These are phyloP conservation scores for Aselliscus stoliczkanus DNA, from an alignment of 2,797 vertebrate genomes.

Conservation along the genomic window DNA sequence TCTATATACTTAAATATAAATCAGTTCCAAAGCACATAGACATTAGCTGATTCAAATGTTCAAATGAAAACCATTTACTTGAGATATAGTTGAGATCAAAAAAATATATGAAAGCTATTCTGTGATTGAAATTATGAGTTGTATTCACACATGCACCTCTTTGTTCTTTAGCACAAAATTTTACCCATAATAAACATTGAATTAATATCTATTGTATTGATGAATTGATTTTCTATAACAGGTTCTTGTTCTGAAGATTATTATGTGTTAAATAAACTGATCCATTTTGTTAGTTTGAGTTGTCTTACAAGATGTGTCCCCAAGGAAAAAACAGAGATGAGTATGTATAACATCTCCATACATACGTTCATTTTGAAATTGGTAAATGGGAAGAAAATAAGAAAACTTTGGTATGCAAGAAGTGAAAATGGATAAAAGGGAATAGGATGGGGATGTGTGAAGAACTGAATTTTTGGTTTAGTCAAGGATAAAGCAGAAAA, in stretches of 20 bases:
- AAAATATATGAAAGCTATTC: background rate
- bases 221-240: background rate
- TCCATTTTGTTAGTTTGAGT: background rate
- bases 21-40: slow-evolving; percentile 56
- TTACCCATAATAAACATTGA: background rate
- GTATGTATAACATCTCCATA: background rate
- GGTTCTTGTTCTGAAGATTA: background rate
- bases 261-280: background rate
- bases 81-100: slow-evolving; percentile 49
- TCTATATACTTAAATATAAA: slow-evolving; percentile 29
- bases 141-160: background rate
- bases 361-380: background rate
- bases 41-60: slow-evolving; percentile 42
- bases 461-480: background rate
- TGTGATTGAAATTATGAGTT: background rate
- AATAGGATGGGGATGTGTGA: background rate
- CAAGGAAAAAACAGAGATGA: background rate
- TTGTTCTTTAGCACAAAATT: background rate
- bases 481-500: background rate
- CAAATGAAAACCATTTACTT: slow-evolving; percentile 38
- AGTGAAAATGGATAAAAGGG: background rate
- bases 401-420: background rate
- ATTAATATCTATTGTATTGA: background rate
- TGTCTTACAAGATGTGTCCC: background rate
- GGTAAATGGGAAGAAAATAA: background rate